Evolutionary conservation across 2,113 vertebrate genomes (phyloP).

Genomic region (Ovis canadensis): DNA sequence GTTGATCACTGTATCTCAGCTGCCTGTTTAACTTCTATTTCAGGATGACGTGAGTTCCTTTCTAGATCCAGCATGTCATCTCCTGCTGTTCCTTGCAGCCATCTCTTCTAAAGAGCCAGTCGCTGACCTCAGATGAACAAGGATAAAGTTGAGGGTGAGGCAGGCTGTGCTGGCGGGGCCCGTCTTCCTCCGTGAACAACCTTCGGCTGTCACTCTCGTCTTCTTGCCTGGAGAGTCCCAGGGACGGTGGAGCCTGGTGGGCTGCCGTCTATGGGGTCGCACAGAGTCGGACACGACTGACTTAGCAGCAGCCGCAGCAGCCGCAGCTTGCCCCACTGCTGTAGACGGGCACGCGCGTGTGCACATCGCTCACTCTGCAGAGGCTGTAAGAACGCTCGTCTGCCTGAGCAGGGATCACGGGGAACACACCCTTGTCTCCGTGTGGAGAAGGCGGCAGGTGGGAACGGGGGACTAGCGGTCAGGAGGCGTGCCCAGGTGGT

Average conservation of each 20-base stretch:
- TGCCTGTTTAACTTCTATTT: neutral
- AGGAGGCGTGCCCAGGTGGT: rapidly evolving
- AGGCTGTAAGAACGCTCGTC: rapidly evolving
- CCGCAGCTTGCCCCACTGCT: neutral
- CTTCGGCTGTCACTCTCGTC: neutral
- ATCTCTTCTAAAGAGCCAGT: neutral
- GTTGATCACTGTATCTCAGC: rapidly evolving
- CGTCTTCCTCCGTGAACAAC: neutral
- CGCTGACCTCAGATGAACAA: rapidly evolving
- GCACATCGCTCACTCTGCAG: rapidly evolving
- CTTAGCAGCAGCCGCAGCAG: neutral
- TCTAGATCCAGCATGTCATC: rapidly evolving
- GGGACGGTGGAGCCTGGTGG: rapidly evolving
- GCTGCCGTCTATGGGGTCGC: neutral
- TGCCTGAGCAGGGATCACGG: neutral
- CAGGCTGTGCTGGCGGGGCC: rapidly evolving
- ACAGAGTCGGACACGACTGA: rapidly evolving
- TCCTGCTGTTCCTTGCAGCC: rapidly evolving
- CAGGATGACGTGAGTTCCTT: rapidly evolving
- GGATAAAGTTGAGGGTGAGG: rapidly evolving
- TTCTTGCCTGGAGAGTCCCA: neutral
- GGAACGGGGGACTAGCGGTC: rapidly evolving
- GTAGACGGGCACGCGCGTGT: rapidly evolving
- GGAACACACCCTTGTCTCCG: too few species aligned
- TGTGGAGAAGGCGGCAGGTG: neutral